These are phyloP conservation scores for Silurus lanzhouensis DNA, from an alignment of 2,797 vertebrate species.

Conservation along the genomic window DNA sequence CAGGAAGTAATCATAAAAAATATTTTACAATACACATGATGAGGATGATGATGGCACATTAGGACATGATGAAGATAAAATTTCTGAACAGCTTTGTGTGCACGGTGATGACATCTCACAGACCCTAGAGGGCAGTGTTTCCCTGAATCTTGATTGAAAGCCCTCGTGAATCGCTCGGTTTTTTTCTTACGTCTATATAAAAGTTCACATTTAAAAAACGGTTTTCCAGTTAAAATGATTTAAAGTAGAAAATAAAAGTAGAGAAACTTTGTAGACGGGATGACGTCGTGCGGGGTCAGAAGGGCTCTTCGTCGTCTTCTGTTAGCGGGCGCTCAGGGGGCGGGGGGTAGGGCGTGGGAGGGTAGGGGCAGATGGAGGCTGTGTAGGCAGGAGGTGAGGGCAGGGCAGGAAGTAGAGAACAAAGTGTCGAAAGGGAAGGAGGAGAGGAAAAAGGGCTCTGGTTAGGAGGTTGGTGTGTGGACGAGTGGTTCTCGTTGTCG, in stretches of 20 bases:
- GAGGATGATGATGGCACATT: neutral
- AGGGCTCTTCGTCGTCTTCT: constrained; percentile 57
- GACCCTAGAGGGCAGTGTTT: constrained; percentile 23
- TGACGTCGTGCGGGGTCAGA: constrained; percentile 20
- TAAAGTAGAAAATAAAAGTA: neutral
- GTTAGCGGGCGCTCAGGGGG: constrained; percentile 17
- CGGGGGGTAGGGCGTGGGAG: constrained; percentile 13
- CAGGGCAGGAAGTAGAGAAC: neutral
- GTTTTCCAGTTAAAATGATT: neutral
- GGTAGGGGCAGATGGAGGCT: constrained; percentile 23
- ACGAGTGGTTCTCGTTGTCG: constrained; percentile 55
- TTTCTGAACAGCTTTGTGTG: neutral
- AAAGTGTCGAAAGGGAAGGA: neutral
- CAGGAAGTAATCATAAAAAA: neutral
- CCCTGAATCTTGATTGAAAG: neutral
- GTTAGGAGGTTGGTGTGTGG: constrained; percentile 16
- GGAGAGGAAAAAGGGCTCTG: neutral
- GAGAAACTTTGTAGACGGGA: neutral
- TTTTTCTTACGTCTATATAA: constrained; percentile 19
- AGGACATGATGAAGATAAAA: no score
- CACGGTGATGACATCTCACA: neutral
- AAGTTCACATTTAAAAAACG: neutral
- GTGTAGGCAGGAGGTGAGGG: constrained; percentile 1
- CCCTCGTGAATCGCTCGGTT: no score
- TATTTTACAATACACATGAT: no score